Base-by-base conservation (phyloP, 2,888 invertebrate species). In the Ferdinandea cuprea region DNA sequence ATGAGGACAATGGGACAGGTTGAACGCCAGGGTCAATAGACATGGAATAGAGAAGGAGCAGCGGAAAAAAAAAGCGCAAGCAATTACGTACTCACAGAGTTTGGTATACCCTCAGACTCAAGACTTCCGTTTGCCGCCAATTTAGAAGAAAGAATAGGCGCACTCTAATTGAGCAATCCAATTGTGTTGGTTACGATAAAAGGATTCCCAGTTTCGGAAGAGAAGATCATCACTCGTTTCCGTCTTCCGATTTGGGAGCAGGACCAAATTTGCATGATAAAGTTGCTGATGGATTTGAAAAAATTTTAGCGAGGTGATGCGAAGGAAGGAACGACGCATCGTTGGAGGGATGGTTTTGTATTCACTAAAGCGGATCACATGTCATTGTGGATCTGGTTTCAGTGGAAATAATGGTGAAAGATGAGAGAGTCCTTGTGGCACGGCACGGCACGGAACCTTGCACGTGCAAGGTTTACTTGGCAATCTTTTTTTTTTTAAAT, bases 41-140 rank as follows among this genome's bases (percentile, higher is more conserved):
- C 58, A 66, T 46, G n/a, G n/a, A 54, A 77, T 66, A 83, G 77
- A 44, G 58, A 56, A 56, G 56, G 32, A 71, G 32, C 58, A 52
- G 44, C 50, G 54, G 3, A 54, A 48, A 40, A 71, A 81, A 77
- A 81, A 61, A 50, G 66, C 72, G 72, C 83, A 83, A 83, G 72
- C 83, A 83, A 83, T 73, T 83, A 74, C 6, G 44, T 19, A 37
- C 21, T 13, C n/a, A n/a, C n/a, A n/a, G n/a, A n/a, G n/a, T n/a
- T n/a, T n/a, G n/a, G n/a, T n/a, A 21, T 21, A 68, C 28, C 21
- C 9, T 17, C 30, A 32, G 48, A 56, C 58, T 56, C 37, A 44
- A 32, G 78, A 83, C 83, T 78, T 83, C 83, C 83, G 83, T 83
- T 83, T 83, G 83, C 83, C 83, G 83, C 83, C 83, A 83, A 73